Base-by-base conservation (phyloP, 2,113 vertebrate genomes). In the Plotosus lineatus region DNA sequence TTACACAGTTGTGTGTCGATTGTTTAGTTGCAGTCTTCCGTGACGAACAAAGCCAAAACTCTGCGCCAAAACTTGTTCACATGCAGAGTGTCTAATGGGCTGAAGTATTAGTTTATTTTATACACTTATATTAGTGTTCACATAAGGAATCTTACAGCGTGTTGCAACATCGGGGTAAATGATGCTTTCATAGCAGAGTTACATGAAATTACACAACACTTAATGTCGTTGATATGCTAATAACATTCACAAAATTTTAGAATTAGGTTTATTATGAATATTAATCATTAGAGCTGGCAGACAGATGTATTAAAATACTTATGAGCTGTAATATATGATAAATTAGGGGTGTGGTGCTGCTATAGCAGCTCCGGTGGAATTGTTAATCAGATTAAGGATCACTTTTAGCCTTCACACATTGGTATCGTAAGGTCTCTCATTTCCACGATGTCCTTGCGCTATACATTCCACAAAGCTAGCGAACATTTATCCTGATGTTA, bases 121-220 rank as follows among this genome's bases (percentile, higher is more conserved):
- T 31, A 66, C 60, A 76, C 60, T 48, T 56, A 14, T 36, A 56
- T 68, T 33, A 65, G 68, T 56, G 60, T 55, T 55, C 48, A 56
- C 50, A 55, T 19, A 38, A 19, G 21, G 40, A 61, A 21, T 42
- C 28, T 81, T 74, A 38, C 80, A 76, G 60, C 31, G 19, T 46
- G 72, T 81, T 81, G 80, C 80, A 76, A 17, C 80, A 81, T 40
- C 80, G 14, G 60, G 56, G 61, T 31, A 51, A 75, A 63, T 53
- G 61, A 78, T 79, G 65, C 63, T 21, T 79, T 68, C 26, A 73
- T 81, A 14, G 38, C 60, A 53, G 61, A 63, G 46, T 51, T 81
- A 48, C 60, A 72, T 55, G 73, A 75, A 81, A 76, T 81, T 81
- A 81, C 80, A 68, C 80, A 42, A 72, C 73, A 50, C 36, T 75